These are phyloP conservation scores for Diorhabda sublineata DNA, from an alignment of 1,140 invertebrate species.

Conservation along the genomic window DNA sequence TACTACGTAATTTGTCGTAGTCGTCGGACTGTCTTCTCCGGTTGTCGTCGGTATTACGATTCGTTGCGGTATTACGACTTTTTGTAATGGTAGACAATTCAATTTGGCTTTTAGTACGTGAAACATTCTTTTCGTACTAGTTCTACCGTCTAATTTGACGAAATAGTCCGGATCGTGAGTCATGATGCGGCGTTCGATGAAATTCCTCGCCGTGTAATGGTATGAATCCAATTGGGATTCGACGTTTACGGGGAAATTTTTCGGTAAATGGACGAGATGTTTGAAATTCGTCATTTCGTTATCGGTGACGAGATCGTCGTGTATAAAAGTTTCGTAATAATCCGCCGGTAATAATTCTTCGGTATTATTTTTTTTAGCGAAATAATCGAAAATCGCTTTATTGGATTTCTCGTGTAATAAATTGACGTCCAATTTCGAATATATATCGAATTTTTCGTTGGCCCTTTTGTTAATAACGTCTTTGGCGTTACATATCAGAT, in stretches of 20 bases:
- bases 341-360: conserved; percentile 28
- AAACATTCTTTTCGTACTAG: conserved; percentile 47
- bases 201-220: conserved; percentile 43
- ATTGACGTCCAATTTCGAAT: conserved; percentile 37
- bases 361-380: conserved; percentile 1
- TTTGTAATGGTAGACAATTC: conserved; percentile 43
- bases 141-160: conserved; percentile 55
- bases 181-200: conserved; percentile 50
- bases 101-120: conserved; percentile 48
- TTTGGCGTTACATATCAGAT: conserved; percentile 51
- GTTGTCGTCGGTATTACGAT: conserved; percentile 25
- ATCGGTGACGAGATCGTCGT: conserved; percentile 16
- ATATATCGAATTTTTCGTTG: conserved; percentile 48
- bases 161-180: conserved; percentile 51
- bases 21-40: conserved; percentile 31
- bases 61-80: conserved; percentile 48
- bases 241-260: conserved; percentile 47
- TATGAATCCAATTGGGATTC: conserved; percentile 49
- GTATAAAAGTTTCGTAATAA: conserved; percentile 18
- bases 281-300: conserved; percentile 23
- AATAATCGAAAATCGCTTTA: conserved; percentile 20
- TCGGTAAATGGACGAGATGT: conserved; percentile 42
- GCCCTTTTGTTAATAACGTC: conserved; percentile 50
- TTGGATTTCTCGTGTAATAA: conserved; percentile 23
- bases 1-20: conserved; percentile 19